Evolutionary conservation across 2,888 invertebrate genomes (phyloP), one percentile per base, ranked within the genome.

Genomic region (Leptopilina syphax): DNA sequence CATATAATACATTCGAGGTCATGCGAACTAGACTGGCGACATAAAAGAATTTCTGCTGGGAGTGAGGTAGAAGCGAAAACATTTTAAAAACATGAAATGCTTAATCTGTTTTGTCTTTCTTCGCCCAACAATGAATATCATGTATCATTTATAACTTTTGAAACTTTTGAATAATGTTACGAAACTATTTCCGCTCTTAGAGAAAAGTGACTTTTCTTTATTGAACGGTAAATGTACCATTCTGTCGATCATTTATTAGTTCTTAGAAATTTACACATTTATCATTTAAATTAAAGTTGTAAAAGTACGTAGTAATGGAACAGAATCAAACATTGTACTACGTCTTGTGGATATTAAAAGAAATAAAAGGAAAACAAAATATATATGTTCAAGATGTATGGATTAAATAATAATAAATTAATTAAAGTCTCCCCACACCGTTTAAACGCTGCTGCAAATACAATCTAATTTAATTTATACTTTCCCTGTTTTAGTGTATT

Each of bases 191-290:
- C 73, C 65, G 77, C 80, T 80, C 77, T n/a, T 80, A 65, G 77
- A 77, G 80, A 83, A 73, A 79, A 80, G 77, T 68, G 81, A 83
- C 80, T 84, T 84, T 85, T 80, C 50, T 50, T 50, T 85, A 87
- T 83, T 87, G 87, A 90, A 87, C 87, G 89, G 86, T 88, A 84
- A 87, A 90, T 84, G 89, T 91, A 91, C 90, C 90, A 90, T 91
- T 91, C 89, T 89, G 90, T 91, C 91, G 88, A 88, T 89, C 87
- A 88, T 89, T 88, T 89, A 87, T 87, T 87, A 87, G 84, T 86
- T 87, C 88, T 87, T 88, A 88, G 86, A 89, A 87, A 88, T 88
- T 89, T 88, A 89, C 88, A 89, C 86, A 88, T 87, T 90, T 83
- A 85, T 87, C 89, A 89, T 87, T 86, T 85, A 84, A 89, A 83